Evolutionary conservation across 2,113 vertebrate genomes (phyloP).

Genomic region (Oryctolagus cuniculus): mOryCun1.1 NC_091438.1:87620501-87621000

Average conservation of each 20-base stretch:
- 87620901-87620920: neutral
- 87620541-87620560: constrained; percentile 72
- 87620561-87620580: constrained; percentile 50
- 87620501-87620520: constrained; percentile 60
- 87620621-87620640: constrained; percentile 78
- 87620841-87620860: neutral
- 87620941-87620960: neutral
- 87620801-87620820: neutral
- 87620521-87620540: constrained; percentile 75
- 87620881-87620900: neutral
- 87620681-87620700: constrained; percentile 47
- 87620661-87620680: constrained; percentile 66
- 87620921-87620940: neutral
- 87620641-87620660: constrained; percentile 69
- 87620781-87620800: neutral
- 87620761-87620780: neutral
- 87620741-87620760: neutral
- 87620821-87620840: neutral
- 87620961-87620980: neutral
- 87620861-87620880: neutral
- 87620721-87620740: neutral
- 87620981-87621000: constrained; percentile 17
- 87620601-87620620: constrained; percentile 70
- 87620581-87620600: neutral
- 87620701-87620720: neutral